Conservation (phyloP, 1,140 invertebrate genomes). For the Aphelinus certus region DNA sequence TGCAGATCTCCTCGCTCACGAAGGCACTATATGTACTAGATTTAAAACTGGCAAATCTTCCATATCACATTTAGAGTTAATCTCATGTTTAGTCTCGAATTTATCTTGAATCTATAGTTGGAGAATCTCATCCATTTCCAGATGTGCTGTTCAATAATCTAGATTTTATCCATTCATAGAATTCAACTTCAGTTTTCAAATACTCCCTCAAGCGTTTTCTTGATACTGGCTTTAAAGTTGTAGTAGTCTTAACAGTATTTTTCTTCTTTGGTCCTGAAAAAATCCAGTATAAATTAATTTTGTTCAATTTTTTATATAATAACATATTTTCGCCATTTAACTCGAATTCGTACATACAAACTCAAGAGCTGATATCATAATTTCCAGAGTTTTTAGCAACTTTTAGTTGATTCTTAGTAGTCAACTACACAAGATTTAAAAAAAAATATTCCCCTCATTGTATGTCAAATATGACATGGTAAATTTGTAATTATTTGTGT, state of each 20-base stretch:
- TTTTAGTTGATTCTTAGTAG: no score
- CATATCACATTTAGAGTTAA: conserved; percentile 26
- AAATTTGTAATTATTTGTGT: no score
- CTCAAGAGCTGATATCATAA: no score
- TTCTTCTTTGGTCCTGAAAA: conserved; percentile 47
- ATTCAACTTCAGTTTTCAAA: conserved; percentile 69
- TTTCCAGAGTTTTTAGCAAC: no score
- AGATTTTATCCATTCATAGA: conserved; percentile 71
- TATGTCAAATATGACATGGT: no score
- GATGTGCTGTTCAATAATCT: conserved; percentile 64
- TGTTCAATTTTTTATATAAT: background rate
- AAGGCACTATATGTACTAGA: background rate
- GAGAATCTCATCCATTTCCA: conserved; percentile 38
- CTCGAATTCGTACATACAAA: no score
- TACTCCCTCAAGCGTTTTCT: conserved; percentile 56
- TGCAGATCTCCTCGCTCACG: background rate
- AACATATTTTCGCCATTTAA: no score
- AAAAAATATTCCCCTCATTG: no score
- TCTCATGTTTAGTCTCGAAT: background rate
- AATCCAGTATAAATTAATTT: conserved; percentile 13
- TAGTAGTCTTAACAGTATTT: conserved; percentile 7
- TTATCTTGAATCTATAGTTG: no score
- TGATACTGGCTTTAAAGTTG: conserved; percentile 37
- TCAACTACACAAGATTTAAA: no score
- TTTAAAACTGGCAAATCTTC: conserved; percentile 11